Percentiles rank a stretch among this genome's conserved stretches.
phyloP scores from a whole-genome alignment of 2,888 invertebrate genomes.

The Endotricha flammealis region DNA sequence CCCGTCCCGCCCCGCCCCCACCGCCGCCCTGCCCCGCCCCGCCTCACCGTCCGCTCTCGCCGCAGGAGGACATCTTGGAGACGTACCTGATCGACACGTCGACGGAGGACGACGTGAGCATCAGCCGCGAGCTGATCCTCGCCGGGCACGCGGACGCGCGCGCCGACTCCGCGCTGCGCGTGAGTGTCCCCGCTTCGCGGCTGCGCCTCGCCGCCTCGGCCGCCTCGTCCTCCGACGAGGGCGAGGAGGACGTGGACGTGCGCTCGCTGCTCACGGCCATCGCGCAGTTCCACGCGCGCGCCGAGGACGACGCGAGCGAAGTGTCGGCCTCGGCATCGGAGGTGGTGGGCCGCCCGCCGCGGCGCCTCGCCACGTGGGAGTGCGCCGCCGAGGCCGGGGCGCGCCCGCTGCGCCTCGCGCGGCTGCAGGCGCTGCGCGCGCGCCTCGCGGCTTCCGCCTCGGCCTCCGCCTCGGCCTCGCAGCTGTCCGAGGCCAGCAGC shows the following conservation, averaged over 20 bases:
- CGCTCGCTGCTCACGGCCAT: constrained; percentile 14
- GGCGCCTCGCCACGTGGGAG: constrained; percentile 39
- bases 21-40: constrained; percentile 2
- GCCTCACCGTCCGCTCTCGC: constrained; percentile 1
- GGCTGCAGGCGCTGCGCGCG: constrained; percentile 1
- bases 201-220: constrained; percentile 16
- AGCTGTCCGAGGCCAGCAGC: constrained; percentile 1
- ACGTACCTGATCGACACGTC: constrained; percentile 74
- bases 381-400: constrained; percentile 7
- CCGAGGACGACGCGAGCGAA: constrained; percentile 28
- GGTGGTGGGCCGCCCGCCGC: constrained; percentile 30
- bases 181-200: constrained; percentile 36
- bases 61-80: constrained; percentile 44
- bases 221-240: constrained; percentile 11
- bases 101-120: constrained; percentile 59
- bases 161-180: constrained; percentile 38
- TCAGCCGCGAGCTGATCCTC: constrained; percentile 65
- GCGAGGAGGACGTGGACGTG: constrained; percentile 11
- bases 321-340: constrained; percentile 48
- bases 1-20: too few species aligned
- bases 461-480: constrained; percentile 2
- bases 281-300: constrained; percentile 9
- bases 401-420: background rate
- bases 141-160: constrained; percentile 67
- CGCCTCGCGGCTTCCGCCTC: constrained; percentile 1